phyloP scores from a whole-genome alignment of 2,797 vertebrate species.

The Tinamus major region DNA sequence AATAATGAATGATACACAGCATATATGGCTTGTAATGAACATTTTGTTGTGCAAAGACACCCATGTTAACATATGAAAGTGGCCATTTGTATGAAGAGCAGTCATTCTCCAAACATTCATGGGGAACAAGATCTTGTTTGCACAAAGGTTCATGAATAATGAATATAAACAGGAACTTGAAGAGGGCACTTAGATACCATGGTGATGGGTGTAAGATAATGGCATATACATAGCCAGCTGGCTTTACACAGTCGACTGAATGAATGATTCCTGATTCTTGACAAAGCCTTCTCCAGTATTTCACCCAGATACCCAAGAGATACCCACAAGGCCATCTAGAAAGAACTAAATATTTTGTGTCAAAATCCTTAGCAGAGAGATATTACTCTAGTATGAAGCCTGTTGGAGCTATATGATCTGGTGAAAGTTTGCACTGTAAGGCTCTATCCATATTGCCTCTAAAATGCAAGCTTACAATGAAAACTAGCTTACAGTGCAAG shows the following conservation, averaged over 20 bases:
- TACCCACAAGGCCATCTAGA: not conserved
- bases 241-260: not conserved
- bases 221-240: not conserved
- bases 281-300: not conserved
- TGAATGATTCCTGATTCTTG: not conserved
- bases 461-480: not conserved
- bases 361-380: not conserved
- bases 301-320: not conserved
- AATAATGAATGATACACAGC: not conserved
- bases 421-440: not conserved
- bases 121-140: slow-evolving; percentile 1
- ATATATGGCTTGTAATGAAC: not conserved
- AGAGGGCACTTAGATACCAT: not conserved
- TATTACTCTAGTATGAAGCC: not conserved
- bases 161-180: not conserved
- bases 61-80: not conserved
- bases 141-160: not conserved
- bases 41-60: not conserved
- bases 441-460: accelerated
- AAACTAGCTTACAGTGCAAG: no score
- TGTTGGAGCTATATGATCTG: not conserved
- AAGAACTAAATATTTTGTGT: not conserved
- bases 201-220: not conserved
- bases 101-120: not conserved
- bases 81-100: not conserved